Conservation (phyloP, 2,797 vertebrate genomes). For the Coluber constrictor region DNA sequence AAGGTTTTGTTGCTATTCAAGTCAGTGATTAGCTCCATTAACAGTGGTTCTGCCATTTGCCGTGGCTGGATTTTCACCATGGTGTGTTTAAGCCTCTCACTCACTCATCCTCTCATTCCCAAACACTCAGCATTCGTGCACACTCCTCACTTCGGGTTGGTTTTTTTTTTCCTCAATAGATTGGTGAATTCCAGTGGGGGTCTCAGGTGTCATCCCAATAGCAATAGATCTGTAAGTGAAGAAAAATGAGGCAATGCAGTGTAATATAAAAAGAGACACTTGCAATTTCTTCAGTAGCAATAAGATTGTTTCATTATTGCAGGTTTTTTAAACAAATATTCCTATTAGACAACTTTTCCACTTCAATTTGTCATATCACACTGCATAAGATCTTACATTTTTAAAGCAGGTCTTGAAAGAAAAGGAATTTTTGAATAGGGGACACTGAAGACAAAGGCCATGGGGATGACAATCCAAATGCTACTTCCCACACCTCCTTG, state of each 20-base stretch:
- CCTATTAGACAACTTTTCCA: neutral
- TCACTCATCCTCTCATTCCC: slow-evolving; percentile 88
- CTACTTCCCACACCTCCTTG: neutral
- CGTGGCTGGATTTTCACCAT: slow-evolving; percentile 81
- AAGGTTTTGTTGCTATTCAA: slow-evolving; percentile 59
- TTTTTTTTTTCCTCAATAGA: slow-evolving; percentile 77
- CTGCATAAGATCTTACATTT: neutral
- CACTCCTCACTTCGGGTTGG: slow-evolving; percentile 81
- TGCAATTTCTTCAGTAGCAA: neutral
- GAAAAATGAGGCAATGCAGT: neutral
- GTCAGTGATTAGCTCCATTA: slow-evolving; percentile 74
- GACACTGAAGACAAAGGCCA: neutral
- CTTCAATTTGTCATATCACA: neutral
- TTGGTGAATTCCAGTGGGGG: slow-evolving; percentile 88
- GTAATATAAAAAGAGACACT: neutral
- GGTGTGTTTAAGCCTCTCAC: slow-evolving; percentile 90
- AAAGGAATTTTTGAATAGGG: neutral
- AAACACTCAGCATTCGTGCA: slow-evolving; percentile 88
- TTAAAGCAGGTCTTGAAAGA: neutral
- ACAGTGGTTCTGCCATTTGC: slow-evolving; percentile 70
- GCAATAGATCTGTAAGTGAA: slow-evolving; percentile 75
- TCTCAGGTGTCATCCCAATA: slow-evolving; percentile 76
- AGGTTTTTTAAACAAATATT: neutral
- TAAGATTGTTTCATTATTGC: neutral
- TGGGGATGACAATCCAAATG: neutral